Conservation (phyloP, 2,797 vertebrate species). For the Dicrostonyx torquatus region DNA sequence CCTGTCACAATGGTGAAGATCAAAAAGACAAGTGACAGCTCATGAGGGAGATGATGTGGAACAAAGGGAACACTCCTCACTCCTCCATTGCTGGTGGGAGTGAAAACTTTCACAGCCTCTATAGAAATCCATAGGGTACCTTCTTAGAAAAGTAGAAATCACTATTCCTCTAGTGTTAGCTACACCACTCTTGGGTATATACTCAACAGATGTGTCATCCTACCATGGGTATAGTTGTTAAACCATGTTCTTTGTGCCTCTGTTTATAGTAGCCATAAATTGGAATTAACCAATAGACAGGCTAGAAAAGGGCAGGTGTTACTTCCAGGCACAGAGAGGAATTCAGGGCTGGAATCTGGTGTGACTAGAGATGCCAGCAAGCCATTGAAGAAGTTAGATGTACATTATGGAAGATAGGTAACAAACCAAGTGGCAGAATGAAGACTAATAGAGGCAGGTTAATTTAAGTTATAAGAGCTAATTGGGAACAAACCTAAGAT, state of each 20-base stretch:
- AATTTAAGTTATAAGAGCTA: neutral
- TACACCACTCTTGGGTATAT: neutral
- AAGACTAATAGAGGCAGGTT: neutral
- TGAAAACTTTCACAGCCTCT: neutral
- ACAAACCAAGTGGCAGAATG: neutral
- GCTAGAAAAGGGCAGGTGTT: too few species aligned
- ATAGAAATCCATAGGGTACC: neutral
- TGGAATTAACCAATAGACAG: too few species aligned
- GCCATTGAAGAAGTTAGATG: neutral
- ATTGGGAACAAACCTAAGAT: neutral
- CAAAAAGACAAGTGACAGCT: too few species aligned
- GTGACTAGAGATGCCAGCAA: accelerated
- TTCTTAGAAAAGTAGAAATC: neutral
- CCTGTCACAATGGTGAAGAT: neutral
- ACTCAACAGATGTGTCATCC: neutral
- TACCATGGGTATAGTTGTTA: neutral
- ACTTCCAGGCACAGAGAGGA: neutral
- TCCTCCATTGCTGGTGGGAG: neutral
- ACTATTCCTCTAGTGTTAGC: neutral
- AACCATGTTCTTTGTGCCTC: too few species aligned
- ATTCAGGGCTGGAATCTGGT: neutral
- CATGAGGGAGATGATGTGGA: neutral
- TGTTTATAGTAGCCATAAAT: neutral
- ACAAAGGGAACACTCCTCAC: too few species aligned
- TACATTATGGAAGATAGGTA: neutral